These are phyloP conservation scores for Aurelia coerulea DNA, from an alignment of 30 jellyfish, hydroid and myxozoan species.

Conservation along the genomic window DNA sequence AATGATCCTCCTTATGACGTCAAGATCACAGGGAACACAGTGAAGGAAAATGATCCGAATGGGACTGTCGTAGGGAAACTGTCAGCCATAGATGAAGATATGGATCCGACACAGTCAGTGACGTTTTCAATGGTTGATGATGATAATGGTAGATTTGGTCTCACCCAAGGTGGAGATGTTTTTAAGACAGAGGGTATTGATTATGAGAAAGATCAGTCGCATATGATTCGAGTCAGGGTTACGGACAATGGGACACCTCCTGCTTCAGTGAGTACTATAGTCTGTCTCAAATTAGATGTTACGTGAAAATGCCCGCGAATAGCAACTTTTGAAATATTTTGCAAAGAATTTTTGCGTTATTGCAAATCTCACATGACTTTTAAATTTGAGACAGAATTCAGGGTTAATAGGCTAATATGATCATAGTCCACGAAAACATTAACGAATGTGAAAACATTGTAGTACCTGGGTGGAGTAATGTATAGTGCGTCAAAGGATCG, in stretches of 20 bases:
- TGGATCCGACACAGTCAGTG: conserved; percentile 55
- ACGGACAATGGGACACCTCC: conserved; percentile 94
- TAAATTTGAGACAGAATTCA: too few relatives aligned
- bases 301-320: too few relatives aligned
- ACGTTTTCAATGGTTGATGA: conserved; percentile 59
- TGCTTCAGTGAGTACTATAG: conserved; percentile 36
- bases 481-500: too few relatives aligned
- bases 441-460: too few relatives aligned
- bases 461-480: too few relatives aligned
- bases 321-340: too few relatives aligned
- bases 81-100: conserved; percentile 79
- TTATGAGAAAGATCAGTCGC: conserved; percentile 73
- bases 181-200: conserved; percentile 52
- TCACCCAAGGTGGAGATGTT: conserved; percentile 38
- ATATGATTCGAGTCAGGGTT: conserved; percentile 61
- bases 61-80: conserved; percentile 74
- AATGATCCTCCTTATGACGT: conserved; percentile 82
- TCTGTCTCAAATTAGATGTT: too few relatives aligned
- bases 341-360: too few relatives aligned
- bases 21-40: conserved; percentile 49
- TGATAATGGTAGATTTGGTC: conserved; percentile 66
- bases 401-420: too few relatives aligned
- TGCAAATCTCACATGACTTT: too few relatives aligned
- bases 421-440: too few relatives aligned
- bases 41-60: conserved; percentile 65